Evolutionary conservation across 2,888 invertebrate species (phyloP).

Genomic region (Drosophila cracens): DNA sequence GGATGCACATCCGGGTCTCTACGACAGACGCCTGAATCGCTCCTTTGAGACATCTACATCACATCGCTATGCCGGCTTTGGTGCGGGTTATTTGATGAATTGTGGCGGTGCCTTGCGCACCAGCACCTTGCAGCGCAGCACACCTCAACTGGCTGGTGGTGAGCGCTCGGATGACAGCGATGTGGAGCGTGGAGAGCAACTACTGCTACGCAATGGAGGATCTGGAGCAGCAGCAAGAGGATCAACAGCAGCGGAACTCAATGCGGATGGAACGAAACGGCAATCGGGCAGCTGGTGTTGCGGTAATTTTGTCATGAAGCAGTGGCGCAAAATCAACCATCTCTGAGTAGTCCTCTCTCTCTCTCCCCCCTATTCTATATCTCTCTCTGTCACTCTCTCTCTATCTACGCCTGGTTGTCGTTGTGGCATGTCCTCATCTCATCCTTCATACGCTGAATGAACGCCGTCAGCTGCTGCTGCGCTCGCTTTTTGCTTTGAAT

Average conservation of each 20-base stretch:
- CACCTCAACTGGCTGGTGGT: slow-evolving; percentile 81
- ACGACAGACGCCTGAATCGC: slow-evolving; percentile 84
- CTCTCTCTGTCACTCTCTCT: not conserved
- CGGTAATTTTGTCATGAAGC: slow-evolving; percentile 91
- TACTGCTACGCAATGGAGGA: slow-evolving; percentile 54
- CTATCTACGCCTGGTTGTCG: slow-evolving; percentile 11
- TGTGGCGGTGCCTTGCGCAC: slow-evolving; percentile 75
- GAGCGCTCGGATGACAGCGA: slow-evolving; percentile 74
- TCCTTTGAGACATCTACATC: slow-evolving; percentile 84
- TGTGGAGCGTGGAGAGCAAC: slow-evolving; percentile 57
- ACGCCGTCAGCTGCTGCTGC: slow-evolving; percentile 50
- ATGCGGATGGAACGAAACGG: slow-evolving; percentile 75
- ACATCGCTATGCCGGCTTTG: slow-evolving; percentile 80
- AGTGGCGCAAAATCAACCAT: slow-evolving; percentile 91
- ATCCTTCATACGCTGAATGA: slow-evolving; percentile 9
- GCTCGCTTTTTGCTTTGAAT: slow-evolving; percentile 70
- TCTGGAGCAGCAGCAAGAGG: not conserved
- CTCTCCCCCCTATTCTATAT: not conserved
- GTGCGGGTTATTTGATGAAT: slow-evolving; percentile 79
- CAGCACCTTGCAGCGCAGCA: slow-evolving; percentile 83
- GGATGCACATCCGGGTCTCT: slow-evolving; percentile 79
- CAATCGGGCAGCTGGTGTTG: slow-evolving; percentile 89
- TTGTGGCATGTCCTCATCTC: slow-evolving; percentile 50
- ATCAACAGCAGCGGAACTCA: slow-evolving; percentile 45
- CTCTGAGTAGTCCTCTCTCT: slow-evolving; percentile 85